A percentile compares a stretch with the other conserved stretches of the same genome.
Evolutionary conservation across 1,140 invertebrate species (phyloP).

Genomic region (Cotesia typhae): DNA sequence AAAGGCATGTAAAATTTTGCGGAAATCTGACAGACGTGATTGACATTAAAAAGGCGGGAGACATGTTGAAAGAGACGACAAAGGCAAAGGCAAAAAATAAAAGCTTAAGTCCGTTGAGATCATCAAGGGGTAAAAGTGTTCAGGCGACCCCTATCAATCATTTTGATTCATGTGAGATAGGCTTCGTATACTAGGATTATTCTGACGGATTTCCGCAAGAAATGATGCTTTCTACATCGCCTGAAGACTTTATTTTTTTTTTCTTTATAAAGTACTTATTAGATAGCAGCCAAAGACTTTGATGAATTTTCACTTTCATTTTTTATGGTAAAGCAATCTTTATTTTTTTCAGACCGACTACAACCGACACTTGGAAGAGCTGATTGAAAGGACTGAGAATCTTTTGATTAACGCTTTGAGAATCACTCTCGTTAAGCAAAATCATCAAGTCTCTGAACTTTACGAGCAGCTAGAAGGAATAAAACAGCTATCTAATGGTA

Average conservation of each 20-base stretch:
- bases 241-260: not conserved
- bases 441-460: conserved; percentile 45
- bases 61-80: not conserved
- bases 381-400: conserved; percentile 52
- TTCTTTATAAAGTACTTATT: conserved; percentile 1
- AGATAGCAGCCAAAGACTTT: not conserved
- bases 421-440: conserved; percentile 43
- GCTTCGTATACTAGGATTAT: conserved; percentile 44
- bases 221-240: conserved; percentile 24
- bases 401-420: conserved; percentile 48
- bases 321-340: not conserved
- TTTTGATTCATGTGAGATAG: conserved; percentile 45
- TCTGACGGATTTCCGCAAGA: conserved; percentile 42
- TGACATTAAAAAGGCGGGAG: conserved; percentile 11
- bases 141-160: conserved; percentile 46
- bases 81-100: conserved; percentile 28
- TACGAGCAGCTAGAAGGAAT: conserved; percentile 53
- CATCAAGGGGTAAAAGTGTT: conserved; percentile 25
- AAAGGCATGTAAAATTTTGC: conserved; percentile 8
- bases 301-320: not conserved
- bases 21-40: conserved; percentile 31
- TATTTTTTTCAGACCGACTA: conserved; percentile 72
- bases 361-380: conserved; percentile 74
- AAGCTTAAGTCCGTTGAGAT: not conserved
- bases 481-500: conserved; percentile 48